Conservation (phyloP, 2,888 invertebrate species). For the Agrenia bidenticulata region DNA sequence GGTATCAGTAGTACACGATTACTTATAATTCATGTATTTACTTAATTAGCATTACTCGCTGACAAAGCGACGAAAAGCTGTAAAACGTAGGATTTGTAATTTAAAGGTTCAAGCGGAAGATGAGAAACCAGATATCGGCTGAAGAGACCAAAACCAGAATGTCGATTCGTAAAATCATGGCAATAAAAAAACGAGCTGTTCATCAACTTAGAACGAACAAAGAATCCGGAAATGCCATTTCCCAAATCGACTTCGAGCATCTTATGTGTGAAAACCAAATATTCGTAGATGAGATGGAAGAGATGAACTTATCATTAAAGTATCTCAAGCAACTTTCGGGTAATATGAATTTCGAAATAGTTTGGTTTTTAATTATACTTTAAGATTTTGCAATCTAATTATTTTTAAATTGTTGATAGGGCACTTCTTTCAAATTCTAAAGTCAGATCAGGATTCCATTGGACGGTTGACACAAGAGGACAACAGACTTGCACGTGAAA, state of each 20-base stretch:
- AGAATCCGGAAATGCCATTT: conserved; percentile 29
- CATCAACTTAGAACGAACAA: conserved; percentile 30
- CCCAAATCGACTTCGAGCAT: conserved; percentile 36
- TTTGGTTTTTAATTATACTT: not conserved
- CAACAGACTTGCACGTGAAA: not conserved
- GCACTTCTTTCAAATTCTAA: conserved; percentile 13
- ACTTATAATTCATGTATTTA: too few relatives aligned
- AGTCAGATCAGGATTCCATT: conserved; percentile 3
- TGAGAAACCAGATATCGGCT: conserved; percentile 33
- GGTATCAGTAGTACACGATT: conserved; percentile 10
- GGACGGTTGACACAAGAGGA: conserved; percentile 1
- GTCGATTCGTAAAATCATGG: conserved; percentile 28
- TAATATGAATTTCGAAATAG: too few relatives aligned
- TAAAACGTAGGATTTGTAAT: not conserved
- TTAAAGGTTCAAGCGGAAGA: conserved; percentile 25
- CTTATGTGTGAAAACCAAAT: conserved; percentile 31
- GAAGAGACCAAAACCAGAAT: conserved; percentile 36
- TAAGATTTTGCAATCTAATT: not conserved
- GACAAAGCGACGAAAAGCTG: not conserved
- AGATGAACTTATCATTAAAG: conserved; percentile 31
- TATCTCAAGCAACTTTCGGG: conserved; percentile 34
- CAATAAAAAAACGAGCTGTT: conserved; percentile 24
- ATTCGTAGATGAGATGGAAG: conserved; percentile 29
- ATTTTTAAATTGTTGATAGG: conserved; percentile 3
- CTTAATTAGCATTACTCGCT: too few relatives aligned